Evolutionary conservation across 1,140 invertebrate genomes (phyloP), one percentile per base, ranked within the genome.

Genomic region (Oryzaephilus surinamensis): DNA sequence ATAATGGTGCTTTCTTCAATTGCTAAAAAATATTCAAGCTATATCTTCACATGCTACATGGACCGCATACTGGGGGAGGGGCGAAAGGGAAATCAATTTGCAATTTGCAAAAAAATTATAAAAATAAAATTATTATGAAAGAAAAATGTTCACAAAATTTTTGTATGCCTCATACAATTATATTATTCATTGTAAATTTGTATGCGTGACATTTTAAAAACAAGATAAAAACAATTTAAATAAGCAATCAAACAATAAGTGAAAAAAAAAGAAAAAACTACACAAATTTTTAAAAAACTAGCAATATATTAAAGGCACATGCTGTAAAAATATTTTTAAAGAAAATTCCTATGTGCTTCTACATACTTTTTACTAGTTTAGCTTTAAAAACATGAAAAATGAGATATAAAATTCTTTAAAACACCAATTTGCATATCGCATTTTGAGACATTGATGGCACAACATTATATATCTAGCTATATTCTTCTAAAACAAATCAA

Each of bases 1-100:
- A 33, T 50, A 32, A 58, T 54, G 59, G 56, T 60, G 59, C 58
- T 60, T 62, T 62, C 55, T 58, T 58, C 53, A 57, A 58, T 51
- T 58, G 56, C 55, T 57, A 36, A 15, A 20, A 20, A 24, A 24
- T 24, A 8, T 24, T 24, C 23, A 24, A 24, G 23, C 23, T 24
- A 24, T n/a, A n/a, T 24, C 23, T 57, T 60, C 57, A 61, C 59
- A 59, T 61, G 57, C 57, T 61, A 55, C 46, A 58, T 52, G 57
- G 52, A 60, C 51, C 50, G 56, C 56, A 54, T 51, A 45, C 46
- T 41, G 43, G 42, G 54, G 59, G 57, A 58, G 54, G 60, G 60
- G 58, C 52, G 48, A 52, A 54, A 38, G 50, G 51, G 49, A n/a
- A n/a, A n/a, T n/a, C n/a, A n/a, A n/a, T n/a, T 51, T 43, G 32